Conservation (phyloP, 2,113 vertebrate genomes). For the Cepphus grylle region DNA sequence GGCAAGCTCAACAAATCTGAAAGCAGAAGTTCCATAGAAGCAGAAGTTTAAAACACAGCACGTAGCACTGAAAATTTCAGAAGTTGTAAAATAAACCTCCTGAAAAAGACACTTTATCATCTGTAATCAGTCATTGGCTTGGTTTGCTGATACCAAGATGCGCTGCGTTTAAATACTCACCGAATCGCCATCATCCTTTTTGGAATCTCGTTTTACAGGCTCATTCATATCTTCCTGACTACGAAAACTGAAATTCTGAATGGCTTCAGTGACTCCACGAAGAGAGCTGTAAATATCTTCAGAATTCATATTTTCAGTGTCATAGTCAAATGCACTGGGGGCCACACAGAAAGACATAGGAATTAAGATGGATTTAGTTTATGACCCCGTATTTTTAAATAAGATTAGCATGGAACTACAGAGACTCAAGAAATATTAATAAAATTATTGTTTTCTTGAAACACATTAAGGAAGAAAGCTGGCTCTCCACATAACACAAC, state of each 20-base stretch:
- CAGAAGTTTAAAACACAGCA: neutral
- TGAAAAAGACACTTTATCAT: neutral
- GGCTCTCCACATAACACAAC: neutral
- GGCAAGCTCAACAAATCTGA: neutral
- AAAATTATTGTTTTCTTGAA: neutral
- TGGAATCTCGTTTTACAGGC: conserved; percentile 80
- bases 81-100: neutral
- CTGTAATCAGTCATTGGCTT: neutral
- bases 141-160: neutral
- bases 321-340: conserved; percentile 92
- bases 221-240: conserved; percentile 98
- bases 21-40: neutral
- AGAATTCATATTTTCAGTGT: conserved; percentile 98
- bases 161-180: conserved; percentile 69
- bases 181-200: conserved; percentile 76
- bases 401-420: neutral
- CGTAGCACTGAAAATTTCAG: neutral
- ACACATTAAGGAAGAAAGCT: neutral
- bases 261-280: conserved; percentile 94
- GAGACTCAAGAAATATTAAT: neutral
- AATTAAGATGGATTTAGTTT: neutral
- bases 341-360: neutral
- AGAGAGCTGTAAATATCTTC: conserved; percentile 98
- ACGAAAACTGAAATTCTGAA: conserved; percentile 95
- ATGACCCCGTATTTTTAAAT: neutral